Conservation (phyloP, 2,888 invertebrate species). For the Ormyrus thymus region DNA sequence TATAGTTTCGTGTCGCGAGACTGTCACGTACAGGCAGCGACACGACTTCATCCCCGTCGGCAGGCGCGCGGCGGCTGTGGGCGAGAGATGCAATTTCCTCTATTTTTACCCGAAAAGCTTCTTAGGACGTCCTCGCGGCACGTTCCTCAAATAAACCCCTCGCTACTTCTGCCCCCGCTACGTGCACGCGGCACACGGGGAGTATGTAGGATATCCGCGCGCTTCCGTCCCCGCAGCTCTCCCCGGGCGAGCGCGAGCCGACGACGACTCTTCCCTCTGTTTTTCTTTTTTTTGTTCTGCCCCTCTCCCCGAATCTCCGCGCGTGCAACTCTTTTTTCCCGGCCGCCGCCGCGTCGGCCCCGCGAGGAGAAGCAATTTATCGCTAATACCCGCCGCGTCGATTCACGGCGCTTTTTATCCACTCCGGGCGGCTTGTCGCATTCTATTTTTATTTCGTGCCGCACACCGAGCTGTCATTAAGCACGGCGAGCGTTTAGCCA, state of each 20-base stretch:
- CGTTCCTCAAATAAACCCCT: slow-evolving; percentile 73
- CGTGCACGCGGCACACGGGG: too few relatives aligned
- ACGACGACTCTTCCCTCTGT: slow-evolving; percentile 14
- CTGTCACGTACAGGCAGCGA: slow-evolving; percentile 72
- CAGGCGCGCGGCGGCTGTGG: neutral
- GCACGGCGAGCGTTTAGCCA: too few relatives aligned
- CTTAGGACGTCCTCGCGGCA: slow-evolving; percentile 70
- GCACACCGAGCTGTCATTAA: too few relatives aligned
- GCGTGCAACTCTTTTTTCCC: slow-evolving; percentile 43
- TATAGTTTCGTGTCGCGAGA: slow-evolving; percentile 56
- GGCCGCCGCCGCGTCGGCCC: neutral
- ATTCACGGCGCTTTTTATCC: neutral
- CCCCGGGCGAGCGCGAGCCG: too few relatives aligned
- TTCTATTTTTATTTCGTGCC: too few relatives aligned
- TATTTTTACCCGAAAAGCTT: slow-evolving; percentile 74
- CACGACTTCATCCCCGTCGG: slow-evolving; percentile 65
- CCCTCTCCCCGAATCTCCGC: slow-evolving; percentile 30
- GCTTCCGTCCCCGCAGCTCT: too few relatives aligned
- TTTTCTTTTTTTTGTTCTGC: too few relatives aligned
- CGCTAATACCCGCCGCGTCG: neutral
- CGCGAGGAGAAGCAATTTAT: too few relatives aligned
- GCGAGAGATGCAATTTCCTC: slow-evolving; percentile 73
- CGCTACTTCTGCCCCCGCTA: neutral
- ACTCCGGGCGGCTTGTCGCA: too few relatives aligned
- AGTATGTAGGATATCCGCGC: too few relatives aligned